Conservation (phyloP, 2,113 vertebrate species). For the Procavia capensis region DNA sequence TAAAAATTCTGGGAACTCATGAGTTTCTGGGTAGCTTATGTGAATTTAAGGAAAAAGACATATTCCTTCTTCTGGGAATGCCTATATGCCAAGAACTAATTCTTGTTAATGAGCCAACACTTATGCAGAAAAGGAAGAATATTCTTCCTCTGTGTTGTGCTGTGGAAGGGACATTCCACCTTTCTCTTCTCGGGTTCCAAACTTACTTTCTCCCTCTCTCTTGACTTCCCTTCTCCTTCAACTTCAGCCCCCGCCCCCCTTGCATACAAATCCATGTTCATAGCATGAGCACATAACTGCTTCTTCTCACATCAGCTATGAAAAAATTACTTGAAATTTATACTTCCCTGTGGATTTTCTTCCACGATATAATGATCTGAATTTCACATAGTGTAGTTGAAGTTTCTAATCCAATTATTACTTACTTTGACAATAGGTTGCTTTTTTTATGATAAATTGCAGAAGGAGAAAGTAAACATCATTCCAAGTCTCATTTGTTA, state of each 20-base stretch:
- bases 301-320: background rate
- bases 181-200: background rate
- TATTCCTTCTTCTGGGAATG: constrained; percentile 62
- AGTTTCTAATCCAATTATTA: background rate
- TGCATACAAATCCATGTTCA: background rate
- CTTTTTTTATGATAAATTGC: background rate
- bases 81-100: constrained; percentile 48
- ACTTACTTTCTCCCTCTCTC: background rate
- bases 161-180: background rate
- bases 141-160: background rate
- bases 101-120: constrained; percentile 49
- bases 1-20: constrained; percentile 74
- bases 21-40: constrained; percentile 67
- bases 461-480: background rate
- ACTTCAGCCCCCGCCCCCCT: background rate
- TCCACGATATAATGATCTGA: background rate
- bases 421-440: background rate
- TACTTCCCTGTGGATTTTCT: background rate
- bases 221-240: background rate
- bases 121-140: background rate
- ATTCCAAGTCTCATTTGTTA: background rate
- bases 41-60: constrained; percentile 68
- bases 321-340: background rate
- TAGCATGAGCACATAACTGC: background rate
- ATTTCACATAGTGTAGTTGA: constrained; percentile 9